A percentile compares a stretch with the other conserved stretches of the same genome.
These are phyloP conservation scores for Pseudonaja textilis DNA, from an alignment of 2,113 vertebrate species.

Conservation along the genomic window DNA sequence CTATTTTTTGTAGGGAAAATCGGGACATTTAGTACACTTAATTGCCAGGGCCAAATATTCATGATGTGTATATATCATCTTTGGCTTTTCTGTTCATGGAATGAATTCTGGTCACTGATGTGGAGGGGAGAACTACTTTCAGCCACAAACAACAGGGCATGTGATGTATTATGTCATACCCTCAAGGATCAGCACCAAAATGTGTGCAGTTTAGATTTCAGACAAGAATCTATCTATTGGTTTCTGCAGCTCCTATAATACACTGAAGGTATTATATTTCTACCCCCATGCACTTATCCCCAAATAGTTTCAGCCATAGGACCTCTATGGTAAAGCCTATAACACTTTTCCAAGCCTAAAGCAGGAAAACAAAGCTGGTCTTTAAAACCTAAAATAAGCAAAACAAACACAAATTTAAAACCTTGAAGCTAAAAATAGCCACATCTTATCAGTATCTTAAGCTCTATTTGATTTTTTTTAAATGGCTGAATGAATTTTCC, in stretches of 20 bases:
- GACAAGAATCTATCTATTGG: not conserved
- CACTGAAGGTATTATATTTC: not conserved
- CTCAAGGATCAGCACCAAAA: not conserved
- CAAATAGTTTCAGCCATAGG: not conserved
- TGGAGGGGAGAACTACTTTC: not conserved
- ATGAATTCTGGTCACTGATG: not conserved
- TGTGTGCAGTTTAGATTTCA: not conserved
- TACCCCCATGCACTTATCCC: too few species aligned
- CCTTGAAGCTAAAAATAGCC: not conserved
- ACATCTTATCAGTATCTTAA: not conserved
- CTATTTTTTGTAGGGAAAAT: not conserved
- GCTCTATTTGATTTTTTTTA: not conserved
- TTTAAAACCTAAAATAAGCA: not conserved
- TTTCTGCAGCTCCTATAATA: not conserved
- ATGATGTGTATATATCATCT: not conserved
- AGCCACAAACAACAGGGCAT: not conserved
- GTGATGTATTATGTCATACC: not conserved
- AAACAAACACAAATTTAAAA: not conserved
- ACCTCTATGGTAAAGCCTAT: not conserved
- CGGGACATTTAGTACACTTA: not conserved
- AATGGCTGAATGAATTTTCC: not conserved
- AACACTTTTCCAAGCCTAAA: not conserved
- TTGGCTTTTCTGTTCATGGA: not conserved
- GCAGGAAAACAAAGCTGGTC: not conserved
- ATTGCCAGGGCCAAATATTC: not conserved